Conservation (phyloP, 2,888 invertebrate genomes). For the Nemoura dubitans region DNA sequence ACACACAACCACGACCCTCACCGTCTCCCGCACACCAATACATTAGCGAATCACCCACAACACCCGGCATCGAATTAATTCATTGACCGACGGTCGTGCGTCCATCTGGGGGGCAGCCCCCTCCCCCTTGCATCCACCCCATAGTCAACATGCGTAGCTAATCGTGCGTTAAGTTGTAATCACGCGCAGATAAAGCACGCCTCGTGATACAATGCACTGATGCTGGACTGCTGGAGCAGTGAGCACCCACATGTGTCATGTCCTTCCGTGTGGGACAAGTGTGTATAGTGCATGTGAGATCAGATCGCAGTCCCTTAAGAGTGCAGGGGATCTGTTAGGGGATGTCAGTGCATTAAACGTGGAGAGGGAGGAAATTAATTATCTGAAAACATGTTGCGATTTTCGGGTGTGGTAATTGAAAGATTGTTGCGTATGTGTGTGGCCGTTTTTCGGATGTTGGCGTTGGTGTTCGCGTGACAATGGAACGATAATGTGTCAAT, state of each 20-base stretch:
- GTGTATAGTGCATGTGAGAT: neutral
- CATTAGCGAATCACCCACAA: neutral
- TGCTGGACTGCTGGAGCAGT: neutral
- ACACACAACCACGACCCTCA: too few relatives aligned
- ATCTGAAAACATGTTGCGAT: slow-evolving; percentile 40
- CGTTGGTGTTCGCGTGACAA: slow-evolving; percentile 54
- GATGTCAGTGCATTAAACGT: neutral
- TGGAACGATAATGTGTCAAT: neutral
- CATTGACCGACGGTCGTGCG: slow-evolving; percentile 14
- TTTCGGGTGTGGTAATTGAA: slow-evolving; percentile 21
- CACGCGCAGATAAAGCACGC: slow-evolving; percentile 48
- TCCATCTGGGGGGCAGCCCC: neutral
- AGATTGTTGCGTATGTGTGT: slow-evolving; percentile 29
- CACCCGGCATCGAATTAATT: slow-evolving; percentile 27
- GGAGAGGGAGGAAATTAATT: slow-evolving; percentile 36
- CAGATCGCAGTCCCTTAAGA: neutral
- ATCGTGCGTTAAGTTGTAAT: slow-evolving; percentile 51
- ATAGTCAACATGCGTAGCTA: slow-evolving; percentile 42
- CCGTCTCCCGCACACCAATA: neutral
- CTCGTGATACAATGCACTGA: neutral
- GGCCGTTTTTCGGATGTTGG: slow-evolving; percentile 50
- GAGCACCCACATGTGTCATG: too few relatives aligned
- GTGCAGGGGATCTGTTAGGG: neutral
- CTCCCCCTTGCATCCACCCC: neutral
- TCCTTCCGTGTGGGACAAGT: neutral